These are phyloP conservation scores for Bradypus variegatus DNA, from an alignment of 2,797 vertebrate species.

Conservation along the genomic window DNA sequence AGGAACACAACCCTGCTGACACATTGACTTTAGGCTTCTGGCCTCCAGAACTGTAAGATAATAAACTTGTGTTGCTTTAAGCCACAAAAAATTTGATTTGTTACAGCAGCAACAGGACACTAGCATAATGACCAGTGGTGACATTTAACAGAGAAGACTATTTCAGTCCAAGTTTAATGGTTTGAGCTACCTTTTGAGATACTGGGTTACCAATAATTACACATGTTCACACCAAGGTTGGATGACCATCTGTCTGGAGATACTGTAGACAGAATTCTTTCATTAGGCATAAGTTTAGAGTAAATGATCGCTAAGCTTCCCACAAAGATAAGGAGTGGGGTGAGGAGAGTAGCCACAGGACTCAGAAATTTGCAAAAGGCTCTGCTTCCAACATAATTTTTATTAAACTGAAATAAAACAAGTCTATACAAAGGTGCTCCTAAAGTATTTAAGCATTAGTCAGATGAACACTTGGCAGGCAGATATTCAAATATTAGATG, in stretches of 20 bases:
- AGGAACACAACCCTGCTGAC: background rate
- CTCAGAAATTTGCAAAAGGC: background rate
- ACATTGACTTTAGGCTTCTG: background rate
- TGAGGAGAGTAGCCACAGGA: background rate
- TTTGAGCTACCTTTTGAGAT: background rate
- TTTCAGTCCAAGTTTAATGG: background rate
- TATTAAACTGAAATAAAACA: background rate
- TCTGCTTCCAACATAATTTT: background rate
- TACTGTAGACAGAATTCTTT: background rate
- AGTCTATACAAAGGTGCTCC: background rate
- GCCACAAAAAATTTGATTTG: background rate
- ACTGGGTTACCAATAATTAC: background rate
- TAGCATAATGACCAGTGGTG: background rate
- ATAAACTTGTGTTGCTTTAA: background rate
- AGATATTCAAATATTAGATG: background rate
- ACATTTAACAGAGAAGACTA: constrained; percentile 13
- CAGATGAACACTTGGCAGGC: background rate
- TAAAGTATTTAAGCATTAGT: background rate
- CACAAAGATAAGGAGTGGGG: background rate
- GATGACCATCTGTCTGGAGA: background rate
- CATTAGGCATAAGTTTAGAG: background rate
- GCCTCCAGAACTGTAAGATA: background rate
- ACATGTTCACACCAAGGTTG: background rate
- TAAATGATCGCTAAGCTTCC: background rate
- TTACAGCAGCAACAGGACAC: background rate